Percentiles rank a stretch among this genome's conserved stretches.
Conservation (phyloP, 1,140 invertebrate species). For the Brachystomella parvula region DNA sequence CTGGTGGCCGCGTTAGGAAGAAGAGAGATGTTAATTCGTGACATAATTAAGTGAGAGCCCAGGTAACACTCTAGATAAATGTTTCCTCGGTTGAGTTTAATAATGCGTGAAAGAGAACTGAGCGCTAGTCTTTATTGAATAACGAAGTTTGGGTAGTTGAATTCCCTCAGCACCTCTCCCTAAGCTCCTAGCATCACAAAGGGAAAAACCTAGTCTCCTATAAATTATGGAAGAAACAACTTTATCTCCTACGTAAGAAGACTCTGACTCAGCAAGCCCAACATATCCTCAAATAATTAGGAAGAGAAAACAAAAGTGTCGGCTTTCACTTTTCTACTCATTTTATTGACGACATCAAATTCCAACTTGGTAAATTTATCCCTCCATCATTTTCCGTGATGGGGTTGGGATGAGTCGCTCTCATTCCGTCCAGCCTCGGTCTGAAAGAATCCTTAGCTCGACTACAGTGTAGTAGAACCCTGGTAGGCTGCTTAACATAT, state of each 20-base stretch:
- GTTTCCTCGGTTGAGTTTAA: not conserved
- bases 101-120: not conserved
- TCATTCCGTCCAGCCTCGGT: too few relatives aligned
- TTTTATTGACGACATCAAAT: not conserved
- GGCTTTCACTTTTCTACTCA: not conserved
- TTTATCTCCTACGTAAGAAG: not conserved
- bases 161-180: not conserved
- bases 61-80: not conserved
- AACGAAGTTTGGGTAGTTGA: not conserved
- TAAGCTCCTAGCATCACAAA: not conserved
- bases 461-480: not conserved
- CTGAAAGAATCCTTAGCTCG: not conserved
- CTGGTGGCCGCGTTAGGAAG: not conserved
- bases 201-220: not conserved
- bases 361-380: not conserved
- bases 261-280: not conserved
- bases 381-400: not conserved
- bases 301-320: too few relatives aligned
- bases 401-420: too few relatives aligned
- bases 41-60: not conserved
- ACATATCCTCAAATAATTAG: too few relatives aligned
- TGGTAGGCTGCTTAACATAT: slow-evolving; percentile 22
- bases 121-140: not conserved
- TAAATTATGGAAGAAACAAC: too few relatives aligned
- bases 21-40: not conserved